Evolutionary conservation across 1,140 invertebrate species (phyloP), one percentile per base, ranked within the genome.

Genomic region (Caenorhabditis latens): DNA sequence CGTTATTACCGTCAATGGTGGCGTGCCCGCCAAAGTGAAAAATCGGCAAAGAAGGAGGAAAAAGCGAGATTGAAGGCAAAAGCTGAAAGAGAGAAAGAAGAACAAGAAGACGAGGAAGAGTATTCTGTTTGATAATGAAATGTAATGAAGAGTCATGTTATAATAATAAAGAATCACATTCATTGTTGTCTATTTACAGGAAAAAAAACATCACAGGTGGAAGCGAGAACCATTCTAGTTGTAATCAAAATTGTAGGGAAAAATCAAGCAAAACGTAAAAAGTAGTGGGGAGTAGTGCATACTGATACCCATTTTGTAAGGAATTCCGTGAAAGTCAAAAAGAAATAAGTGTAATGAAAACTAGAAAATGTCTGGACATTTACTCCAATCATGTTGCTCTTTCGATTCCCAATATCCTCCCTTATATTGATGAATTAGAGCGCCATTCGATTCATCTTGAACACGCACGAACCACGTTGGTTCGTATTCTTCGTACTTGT

Each of bases 381-480:
- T 94, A 43, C 94, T 93, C 97, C 98, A 99, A 93, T 99, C 95
- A 91, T 95, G 95, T 88, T 94, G 95, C 88, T 95, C 94, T 94
- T 99, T 99, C 92, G 95, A 95, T 84, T 96, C 94, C 98, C 98
- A 99, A 94, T 99, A 99, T 90, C 95, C 95, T 86, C 95, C 95
- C 87, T 95, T 96, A 93, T 95, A 98, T 71, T 96, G 94, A 92
- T 98, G 96, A 86, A 96, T 95, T 86, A 96, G 94, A 89, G 95
- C 95, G 58, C 96, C 96, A 67, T 96, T 96, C 53, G 94, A 94
- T 50, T 95, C 94, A 93, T 97, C 96, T 89, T 95, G 95, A 89
- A 95, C 94, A 91, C 96, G 96, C 87, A 94, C 94, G 93, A 99
- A 99, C 98, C 98, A 99, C 57, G 95, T 92, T 9, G 98, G 96